A percentile compares a stretch with the other conserved stretches of the same genome.
Conservation (phyloP, 2,113 vertebrate species). For the Gorsachius goisagi region DNA sequence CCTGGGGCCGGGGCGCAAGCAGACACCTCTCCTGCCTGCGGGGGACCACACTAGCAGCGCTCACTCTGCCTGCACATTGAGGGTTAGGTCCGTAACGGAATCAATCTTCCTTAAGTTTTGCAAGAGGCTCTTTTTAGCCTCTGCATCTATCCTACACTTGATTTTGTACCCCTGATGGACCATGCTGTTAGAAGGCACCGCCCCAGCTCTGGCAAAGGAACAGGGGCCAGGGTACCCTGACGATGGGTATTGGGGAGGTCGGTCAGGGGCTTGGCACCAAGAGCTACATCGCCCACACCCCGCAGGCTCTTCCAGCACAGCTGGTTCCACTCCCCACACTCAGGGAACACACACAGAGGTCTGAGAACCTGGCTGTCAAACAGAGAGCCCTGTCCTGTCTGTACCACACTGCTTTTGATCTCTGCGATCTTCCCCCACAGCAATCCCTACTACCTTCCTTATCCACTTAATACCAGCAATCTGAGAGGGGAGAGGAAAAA, state of each 20-base stretch:
- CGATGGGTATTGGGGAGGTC: background rate
- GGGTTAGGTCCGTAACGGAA: accelerated
- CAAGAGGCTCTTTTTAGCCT: background rate
- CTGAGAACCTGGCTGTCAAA: background rate
- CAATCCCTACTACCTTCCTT: background rate
- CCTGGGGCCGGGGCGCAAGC: accelerated
- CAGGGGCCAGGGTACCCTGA: accelerated
- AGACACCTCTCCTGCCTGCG: too few relatives aligned
- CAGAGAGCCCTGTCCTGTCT: background rate
- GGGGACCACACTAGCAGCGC: accelerated
- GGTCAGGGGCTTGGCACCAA: background rate
- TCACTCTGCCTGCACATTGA: too few relatives aligned
- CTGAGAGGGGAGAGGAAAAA: accelerated
- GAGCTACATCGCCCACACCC: background rate
- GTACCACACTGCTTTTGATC: background rate
- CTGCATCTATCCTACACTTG: background rate
- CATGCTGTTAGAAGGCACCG: background rate
- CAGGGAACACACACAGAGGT: background rate
- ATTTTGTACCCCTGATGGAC: too few relatives aligned
- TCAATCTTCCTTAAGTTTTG: background rate
- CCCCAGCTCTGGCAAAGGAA: background rate
- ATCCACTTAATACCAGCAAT: background rate
- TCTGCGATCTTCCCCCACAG: background rate
- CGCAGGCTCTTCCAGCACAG: background rate
- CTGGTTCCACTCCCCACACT: background rate